Evolutionary conservation across 2,113 vertebrate genomes (phyloP), one percentile per base, ranked within the genome.

Genomic region (Trichomycterus rosablanca): DNA sequence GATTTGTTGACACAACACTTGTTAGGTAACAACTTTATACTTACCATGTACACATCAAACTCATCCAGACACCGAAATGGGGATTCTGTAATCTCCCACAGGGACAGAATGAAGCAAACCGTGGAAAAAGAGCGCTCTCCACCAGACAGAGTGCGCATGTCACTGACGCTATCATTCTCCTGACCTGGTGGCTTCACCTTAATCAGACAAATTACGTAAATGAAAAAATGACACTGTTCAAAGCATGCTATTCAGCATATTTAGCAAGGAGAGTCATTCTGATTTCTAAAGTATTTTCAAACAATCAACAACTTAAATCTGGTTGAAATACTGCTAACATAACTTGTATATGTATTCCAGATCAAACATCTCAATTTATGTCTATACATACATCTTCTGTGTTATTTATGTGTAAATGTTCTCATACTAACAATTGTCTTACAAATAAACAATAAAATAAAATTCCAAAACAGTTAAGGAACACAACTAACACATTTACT

Each of bases 1-100:
- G n/a, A n/a, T n/a, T n/a, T n/a, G n/a, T n/a, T n/a, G n/a, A n/a
- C n/a, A n/a, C n/a, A n/a, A n/a, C n/a, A n/a, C n/a, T n/a, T n/a
- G n/a, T n/a, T n/a, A n/a, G n/a, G n/a, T 3, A 39, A n/a, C 4
- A 11, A 15, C 5, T 12, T 35, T 16, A 10, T 9, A 26, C 51
- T 1, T 89, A 97, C 95, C 95, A 98, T 98, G 78, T 91, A 99
- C 68, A 99, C 94, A 68, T 99, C 96, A 81, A 98, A 99, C 70
- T 99, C 96, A 56, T 99, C 96, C 46, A 99, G 86, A 73, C 93
- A 97, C 81, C 94, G 88, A 86, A 99, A 98, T 50, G 96, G 96
- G 12, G 94, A 92, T 63, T 99, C 94, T 0, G 93, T 91, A 51
- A 96, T 93, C 59, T 90, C 92, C 96, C 96, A 99, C 1, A 98